Base-by-base conservation (phyloP, 2,797 vertebrate species). In the Lagocephalus sceleratus region DNA sequence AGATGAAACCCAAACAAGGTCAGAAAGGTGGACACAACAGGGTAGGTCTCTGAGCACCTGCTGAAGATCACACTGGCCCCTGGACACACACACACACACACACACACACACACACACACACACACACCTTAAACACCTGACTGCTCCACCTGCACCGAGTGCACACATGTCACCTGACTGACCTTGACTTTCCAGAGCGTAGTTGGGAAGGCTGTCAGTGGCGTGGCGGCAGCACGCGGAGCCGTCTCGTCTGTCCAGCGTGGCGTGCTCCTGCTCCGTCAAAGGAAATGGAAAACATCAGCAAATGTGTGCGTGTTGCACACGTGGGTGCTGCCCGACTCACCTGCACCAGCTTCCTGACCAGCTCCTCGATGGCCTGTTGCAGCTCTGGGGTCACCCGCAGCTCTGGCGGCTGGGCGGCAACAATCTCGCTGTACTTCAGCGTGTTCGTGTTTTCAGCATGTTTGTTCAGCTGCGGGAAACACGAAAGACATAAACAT, bases 61-160 rank as follows among this genome's bases (percentile, higher is more conserved):
- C 93, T 96, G 54, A 89, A 95, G 81, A 97, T 79, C 25, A 98
- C 91, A 0, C 93, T 97, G 85, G 92, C 95, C 32, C 94, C 94
- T 96, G n/a, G n/a, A n/a, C n/a, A n/a, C n/a, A n/a, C n/a, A n/a
- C n/a, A n/a, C n/a, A n/a, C n/a, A n/a, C n/a, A 51, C 3, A 60
- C 15, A 56, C n/a, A n/a, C n/a, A n/a, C n/a, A n/a, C n/a, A n/a
- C n/a, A n/a, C 22, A 65, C 11, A 47, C 14, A 57, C 41, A 51
- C n/a, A 55, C 11, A 51, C 20, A 66, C 22, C 51, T 23, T 17
- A 48, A 5, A n/a, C n/a, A n/a, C n/a, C n/a, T n/a, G n/a, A n/a
- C n/a, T n/a, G n/a, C n/a, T n/a, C n/a, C n/a, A n/a, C n/a, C n/a
- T 12, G 43, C 10, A 54, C 20, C n/a, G n/a, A n/a, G n/a, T n/a